phyloP scores from a whole-genome alignment of 2,797 vertebrate species.

The Acanthiza pusilla region DNA sequence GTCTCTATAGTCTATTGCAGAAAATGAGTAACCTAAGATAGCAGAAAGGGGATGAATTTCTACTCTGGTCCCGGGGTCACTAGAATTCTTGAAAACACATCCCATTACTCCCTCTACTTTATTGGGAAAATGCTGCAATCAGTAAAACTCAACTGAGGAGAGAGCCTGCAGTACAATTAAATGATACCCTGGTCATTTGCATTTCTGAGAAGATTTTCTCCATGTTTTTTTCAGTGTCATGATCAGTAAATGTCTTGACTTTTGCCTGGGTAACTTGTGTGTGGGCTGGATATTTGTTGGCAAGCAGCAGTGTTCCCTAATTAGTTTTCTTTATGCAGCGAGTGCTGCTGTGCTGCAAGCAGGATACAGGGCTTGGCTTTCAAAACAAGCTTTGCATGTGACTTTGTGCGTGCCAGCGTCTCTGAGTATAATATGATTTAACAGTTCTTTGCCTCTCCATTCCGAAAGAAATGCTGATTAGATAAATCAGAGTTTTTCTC shows the following conservation, averaged over 20 bases:
- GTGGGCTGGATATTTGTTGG: neutral
- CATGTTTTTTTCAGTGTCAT: neutral
- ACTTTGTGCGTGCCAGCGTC: neutral
- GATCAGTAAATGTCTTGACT: neutral
- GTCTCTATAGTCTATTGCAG: neutral
- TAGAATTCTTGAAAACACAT: neutral
- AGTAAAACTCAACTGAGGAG: neutral
- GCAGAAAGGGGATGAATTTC: neutral
- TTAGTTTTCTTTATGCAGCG: neutral
- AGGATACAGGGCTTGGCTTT: neutral
- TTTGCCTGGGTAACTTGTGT: neutral
- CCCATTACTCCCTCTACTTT: neutral
- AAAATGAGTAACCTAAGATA: neutral
- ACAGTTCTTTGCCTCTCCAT: neutral
- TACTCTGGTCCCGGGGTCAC: neutral
- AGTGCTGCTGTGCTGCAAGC: neutral
- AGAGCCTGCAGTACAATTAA: neutral
- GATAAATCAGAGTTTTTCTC: neutral
- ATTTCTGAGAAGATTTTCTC: neutral
- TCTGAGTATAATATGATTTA: neutral
- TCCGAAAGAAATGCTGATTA: neutral
- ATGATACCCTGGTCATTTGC: neutral
- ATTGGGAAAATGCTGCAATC: neutral
- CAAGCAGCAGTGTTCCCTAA: neutral
- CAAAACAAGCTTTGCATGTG: constrained; percentile 25